A percentile compares a stretch with the other conserved stretches of the same genome.
Evolutionary conservation across 2,113 vertebrate species (phyloP).

Genomic region (Oryzias woworae): DNA sequence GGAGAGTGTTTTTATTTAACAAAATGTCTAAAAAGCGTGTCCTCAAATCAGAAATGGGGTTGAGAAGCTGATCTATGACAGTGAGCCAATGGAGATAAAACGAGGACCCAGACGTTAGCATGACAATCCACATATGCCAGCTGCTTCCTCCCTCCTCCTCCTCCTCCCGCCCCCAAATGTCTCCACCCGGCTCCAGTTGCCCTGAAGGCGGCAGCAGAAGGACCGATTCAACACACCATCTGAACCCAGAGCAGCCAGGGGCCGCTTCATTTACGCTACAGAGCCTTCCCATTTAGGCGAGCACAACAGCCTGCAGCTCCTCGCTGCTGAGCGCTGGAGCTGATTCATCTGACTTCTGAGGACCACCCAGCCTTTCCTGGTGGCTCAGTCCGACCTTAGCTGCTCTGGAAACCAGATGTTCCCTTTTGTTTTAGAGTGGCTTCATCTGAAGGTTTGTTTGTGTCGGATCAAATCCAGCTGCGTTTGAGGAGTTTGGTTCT

Average conservation of each 20-base stretch:
- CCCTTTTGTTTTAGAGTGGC: neutral
- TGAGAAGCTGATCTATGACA: too few relatives aligned
- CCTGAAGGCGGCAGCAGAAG: conserved; percentile 53
- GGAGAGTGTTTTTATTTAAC: too few relatives aligned
- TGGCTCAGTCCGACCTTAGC: conserved; percentile 13
- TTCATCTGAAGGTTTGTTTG: neutral
- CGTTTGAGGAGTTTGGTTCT: conserved; percentile 5
- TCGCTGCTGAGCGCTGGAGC: neutral
- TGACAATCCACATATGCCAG: conserved; percentile 30
- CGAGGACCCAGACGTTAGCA: neutral
- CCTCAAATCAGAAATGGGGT: too few relatives aligned
- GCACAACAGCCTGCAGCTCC: conserved; percentile 33
- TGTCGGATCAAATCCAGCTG: neutral
- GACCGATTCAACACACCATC: conserved; percentile 54
- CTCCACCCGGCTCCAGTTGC: conserved; percentile 44
- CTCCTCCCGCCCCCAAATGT: neutral
- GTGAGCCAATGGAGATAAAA: too few relatives aligned
- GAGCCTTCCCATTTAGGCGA: conserved; percentile 49
- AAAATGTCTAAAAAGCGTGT: too few relatives aligned
- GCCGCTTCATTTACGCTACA: conserved; percentile 57
- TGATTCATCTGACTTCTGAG: conserved; percentile 3
- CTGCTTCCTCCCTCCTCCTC: neutral
- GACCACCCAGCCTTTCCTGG: conserved; percentile 11
- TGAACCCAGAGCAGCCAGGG: conserved; percentile 44
- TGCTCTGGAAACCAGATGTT: conserved; percentile 11